A percentile compares a stretch with the other conserved stretches of the same genome.
Evolutionary conservation across 2,888 invertebrate genomes (phyloP).

Genomic region (Silvanus unidentatus): DNA sequence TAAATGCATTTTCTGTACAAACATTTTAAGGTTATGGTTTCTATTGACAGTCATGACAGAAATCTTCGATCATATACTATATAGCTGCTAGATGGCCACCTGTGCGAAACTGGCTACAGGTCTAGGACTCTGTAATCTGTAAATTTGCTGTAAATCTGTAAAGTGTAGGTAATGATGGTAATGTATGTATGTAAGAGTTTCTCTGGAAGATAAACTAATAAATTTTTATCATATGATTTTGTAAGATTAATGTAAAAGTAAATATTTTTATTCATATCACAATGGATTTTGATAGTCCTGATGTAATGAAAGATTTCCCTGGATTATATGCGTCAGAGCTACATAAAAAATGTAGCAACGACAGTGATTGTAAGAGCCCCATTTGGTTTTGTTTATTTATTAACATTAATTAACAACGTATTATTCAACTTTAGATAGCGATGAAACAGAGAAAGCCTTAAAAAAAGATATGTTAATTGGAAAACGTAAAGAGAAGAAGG

Average conservation of each 20-base stretch:
- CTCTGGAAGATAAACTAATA: too few relatives aligned
- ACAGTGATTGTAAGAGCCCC: constrained; percentile 70
- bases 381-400: constrained; percentile 8
- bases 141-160: too few relatives aligned
- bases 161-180: too few relatives aligned
- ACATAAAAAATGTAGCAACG: constrained; percentile 65
- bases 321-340: constrained; percentile 79
- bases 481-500: constrained; percentile 76
- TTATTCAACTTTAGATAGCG: constrained; percentile 60
- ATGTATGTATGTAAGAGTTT: too few relatives aligned
- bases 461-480: constrained; percentile 74
- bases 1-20: too few relatives aligned
- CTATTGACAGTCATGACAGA: too few relatives aligned
- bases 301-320: constrained; percentile 86
- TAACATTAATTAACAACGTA: not conserved
- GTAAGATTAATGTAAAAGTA: constrained; percentile 3
- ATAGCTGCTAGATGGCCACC: too few relatives aligned
- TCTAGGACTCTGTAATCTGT: too few relatives aligned
- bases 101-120: too few relatives aligned
- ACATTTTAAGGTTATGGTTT: too few relatives aligned
- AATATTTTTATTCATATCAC: constrained; percentile 10
- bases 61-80: too few relatives aligned
- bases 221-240: too few relatives aligned
- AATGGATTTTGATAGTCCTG: constrained; percentile 84
- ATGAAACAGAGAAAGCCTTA: constrained; percentile 71